Evolutionary conservation across 1,140 invertebrate species (phyloP).

Genomic region (Drosophila sp.): DNA sequence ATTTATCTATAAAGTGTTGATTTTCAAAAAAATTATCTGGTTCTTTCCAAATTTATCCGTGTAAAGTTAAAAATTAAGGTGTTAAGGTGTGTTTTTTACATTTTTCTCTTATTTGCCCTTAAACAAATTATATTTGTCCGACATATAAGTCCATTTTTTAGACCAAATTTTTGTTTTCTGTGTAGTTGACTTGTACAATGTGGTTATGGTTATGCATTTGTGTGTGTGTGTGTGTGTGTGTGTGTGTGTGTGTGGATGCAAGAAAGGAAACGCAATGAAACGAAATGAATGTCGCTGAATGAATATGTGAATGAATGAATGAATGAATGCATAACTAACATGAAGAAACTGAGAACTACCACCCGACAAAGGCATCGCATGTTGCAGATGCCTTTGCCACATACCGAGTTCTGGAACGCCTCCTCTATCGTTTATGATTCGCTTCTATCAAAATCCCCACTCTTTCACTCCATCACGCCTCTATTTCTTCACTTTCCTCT

Average conservation of each 20-base stretch:
- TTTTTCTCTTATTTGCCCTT: too few species aligned
- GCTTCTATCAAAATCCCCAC: too few species aligned
- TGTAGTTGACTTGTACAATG: constrained; percentile 45
- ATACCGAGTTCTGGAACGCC: not conserved
- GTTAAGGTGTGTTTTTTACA: too few species aligned
- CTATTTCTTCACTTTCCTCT: too few species aligned
- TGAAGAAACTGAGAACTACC: constrained; percentile 14
- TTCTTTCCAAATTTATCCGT: too few species aligned
- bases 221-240: constrained; percentile 7
- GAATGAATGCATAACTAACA: constrained; percentile 78
- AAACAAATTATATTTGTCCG: too few species aligned
- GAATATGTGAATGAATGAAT: constrained; percentile 59
- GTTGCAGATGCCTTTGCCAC: constrained; percentile 14
- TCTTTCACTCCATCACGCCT: too few species aligned
- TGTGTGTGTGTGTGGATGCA: constrained; percentile 26
- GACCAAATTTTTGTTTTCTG: not conserved
- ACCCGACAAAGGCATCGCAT: constrained; percentile 30
- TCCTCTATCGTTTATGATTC: too few species aligned
- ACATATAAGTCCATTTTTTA: too few species aligned
- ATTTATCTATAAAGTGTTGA: too few species aligned
- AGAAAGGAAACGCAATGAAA: constrained; percentile 69
- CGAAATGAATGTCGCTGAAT: constrained; percentile 75
- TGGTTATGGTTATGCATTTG: constrained; percentile 50
- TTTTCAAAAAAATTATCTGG: too few species aligned
- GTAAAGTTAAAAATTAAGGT: too few species aligned